phyloP scores from a whole-genome alignment of 2,888 invertebrate genomes.

The Caenorhabditis wallacei region DNA sequence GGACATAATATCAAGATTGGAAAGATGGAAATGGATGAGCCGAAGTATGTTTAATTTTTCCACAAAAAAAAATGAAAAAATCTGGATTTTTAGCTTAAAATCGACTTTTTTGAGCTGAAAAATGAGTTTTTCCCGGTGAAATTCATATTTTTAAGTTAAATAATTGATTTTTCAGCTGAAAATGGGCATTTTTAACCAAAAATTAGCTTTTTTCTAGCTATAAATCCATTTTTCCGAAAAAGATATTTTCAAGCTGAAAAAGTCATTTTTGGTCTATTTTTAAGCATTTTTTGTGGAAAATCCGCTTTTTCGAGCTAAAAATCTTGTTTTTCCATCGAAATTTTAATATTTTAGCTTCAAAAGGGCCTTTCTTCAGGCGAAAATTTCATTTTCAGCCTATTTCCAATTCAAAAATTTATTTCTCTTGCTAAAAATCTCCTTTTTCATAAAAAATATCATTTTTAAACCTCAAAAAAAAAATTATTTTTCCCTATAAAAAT shows the following conservation, averaged over 20 bases:
- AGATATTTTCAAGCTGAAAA: background rate
- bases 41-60: conserved; percentile 25
- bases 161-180: background rate
- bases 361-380: too few relatives aligned
- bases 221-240: background rate
- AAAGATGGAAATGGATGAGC: conserved; percentile 34
- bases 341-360: background rate
- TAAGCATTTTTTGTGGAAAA: background rate
- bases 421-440: background rate
- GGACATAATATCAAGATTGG: conserved; percentile 78
- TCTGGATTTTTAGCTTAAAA: too few relatives aligned
- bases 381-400: too few relatives aligned
- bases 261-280: background rate
- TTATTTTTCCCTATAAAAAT: background rate
- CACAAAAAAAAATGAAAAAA: background rate
- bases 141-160: too few relatives aligned
- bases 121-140: too few relatives aligned
- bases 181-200: background rate
- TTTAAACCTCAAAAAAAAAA: too few relatives aligned
- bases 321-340: background rate
- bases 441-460: too few relatives aligned
- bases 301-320: background rate
- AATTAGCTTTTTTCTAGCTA: background rate
- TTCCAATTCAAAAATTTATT: too few relatives aligned
- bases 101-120: too few relatives aligned